phyloP scores from a whole-genome alignment of 2,888 invertebrate species.

The Drosophila falleni region DNA sequence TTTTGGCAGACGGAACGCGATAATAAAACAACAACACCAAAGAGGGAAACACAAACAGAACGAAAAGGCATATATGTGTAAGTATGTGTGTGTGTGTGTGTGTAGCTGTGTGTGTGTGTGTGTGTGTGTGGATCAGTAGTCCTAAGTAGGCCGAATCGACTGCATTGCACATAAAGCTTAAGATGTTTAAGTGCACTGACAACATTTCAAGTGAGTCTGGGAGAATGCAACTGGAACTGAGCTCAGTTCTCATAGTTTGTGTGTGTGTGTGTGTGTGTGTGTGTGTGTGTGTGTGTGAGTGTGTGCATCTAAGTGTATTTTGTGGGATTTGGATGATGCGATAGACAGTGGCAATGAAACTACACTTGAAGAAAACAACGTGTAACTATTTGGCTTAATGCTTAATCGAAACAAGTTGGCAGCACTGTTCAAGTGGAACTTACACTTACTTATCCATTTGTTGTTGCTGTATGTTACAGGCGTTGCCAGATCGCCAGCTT shows the following conservation, averaged over 20 bases:
- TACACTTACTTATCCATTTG: background rate
- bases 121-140: slow-evolving; percentile 16
- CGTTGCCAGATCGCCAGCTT: background rate
- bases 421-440: background rate
- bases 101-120: slow-evolving; percentile 8
- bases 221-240: slow-evolving; percentile 13
- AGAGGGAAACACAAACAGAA: background rate
- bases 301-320: slow-evolving; percentile 8
- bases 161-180: slow-evolving; percentile 46
- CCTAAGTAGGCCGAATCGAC: slow-evolving; percentile 47
- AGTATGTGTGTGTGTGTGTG: slow-evolving; percentile 10
- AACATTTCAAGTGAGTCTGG: slow-evolving; percentile 36
- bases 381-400: background rate
- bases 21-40: slow-evolving; percentile 48
- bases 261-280: slow-evolving; percentile 1
- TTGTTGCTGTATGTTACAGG: background rate
- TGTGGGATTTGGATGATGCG: slow-evolving; percentile 36
- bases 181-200: slow-evolving; percentile 46
- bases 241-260: background rate
- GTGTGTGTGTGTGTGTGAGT: slow-evolving; percentile 6
- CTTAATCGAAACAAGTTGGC: background rate
- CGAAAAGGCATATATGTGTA: background rate
- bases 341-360: slow-evolving; percentile 7
- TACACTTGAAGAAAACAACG: slow-evolving; percentile 23
- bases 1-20: slow-evolving; percentile 47